Evolutionary conservation across 2,113 vertebrate species (phyloP), one percentile per base, ranked within the genome.

Genomic region (Aix galericulata): DNA sequence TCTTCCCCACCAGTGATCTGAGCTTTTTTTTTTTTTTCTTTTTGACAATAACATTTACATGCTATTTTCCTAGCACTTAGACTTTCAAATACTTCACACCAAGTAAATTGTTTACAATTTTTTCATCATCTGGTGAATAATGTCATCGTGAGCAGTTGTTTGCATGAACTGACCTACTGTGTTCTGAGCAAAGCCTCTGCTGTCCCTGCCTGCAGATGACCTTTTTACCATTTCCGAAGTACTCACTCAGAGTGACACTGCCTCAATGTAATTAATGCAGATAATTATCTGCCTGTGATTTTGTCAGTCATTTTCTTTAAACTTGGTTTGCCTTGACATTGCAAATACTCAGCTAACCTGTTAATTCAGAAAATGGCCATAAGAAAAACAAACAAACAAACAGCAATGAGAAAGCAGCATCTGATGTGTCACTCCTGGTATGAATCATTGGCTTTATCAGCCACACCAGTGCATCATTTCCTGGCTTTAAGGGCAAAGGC

Each of bases 11-110:
- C 31, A 64, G 34, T 38, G 73, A 94, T 42, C 86, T 93, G 88
- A 85, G 89, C 81, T 95, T 50, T 94, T 93, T 81, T 91, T 95
- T 50, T 95, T 93, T 81, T 91, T 40, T 91, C 81, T 95, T 52
- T 95, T 93, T 84, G 27, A 92, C 73, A 82, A 88, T 71, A 88
- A 81, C 5, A 7, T 60, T 95, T 97, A 85, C 86, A 58, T 68
- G 89, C 66, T 66, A 79, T 48, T 93, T 91, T 93, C 91, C 69
- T 68, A 2, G 60, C 73, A 84, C 58, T 94, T 66, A 82, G 83
- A 64, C 88, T 89, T 85, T 89, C 83, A 91, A 68, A 82, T 1
- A n/a, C 60, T n/a, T 75, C 53, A 82, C 60, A 18, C 36, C 3
- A 32, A 91, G 77, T 92, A 67, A 92, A 84, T 87, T 72, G 93